phyloP scores from a whole-genome alignment of 2,797 vertebrate species.

The Hypotaenidia philippensis region DNA sequence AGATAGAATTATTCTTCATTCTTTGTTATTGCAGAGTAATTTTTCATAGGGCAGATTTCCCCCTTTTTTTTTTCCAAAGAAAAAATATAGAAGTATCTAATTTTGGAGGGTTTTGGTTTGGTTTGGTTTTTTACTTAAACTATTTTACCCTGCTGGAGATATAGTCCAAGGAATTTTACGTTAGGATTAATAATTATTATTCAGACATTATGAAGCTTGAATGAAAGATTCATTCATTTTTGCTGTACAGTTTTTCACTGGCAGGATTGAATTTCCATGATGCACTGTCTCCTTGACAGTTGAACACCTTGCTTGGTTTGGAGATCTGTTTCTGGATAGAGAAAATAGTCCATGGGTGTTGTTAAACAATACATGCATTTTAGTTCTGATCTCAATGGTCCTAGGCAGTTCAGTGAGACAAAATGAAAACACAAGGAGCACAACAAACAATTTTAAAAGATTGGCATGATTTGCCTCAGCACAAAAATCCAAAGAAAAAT shows the following conservation, averaged over 20 bases:
- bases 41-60: neutral
- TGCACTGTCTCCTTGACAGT: neutral
- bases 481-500: neutral
- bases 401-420: neutral
- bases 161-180: neutral
- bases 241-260: neutral
- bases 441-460: neutral
- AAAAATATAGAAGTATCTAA: neutral
- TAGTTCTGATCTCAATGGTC: neutral
- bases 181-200: neutral
- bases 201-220: neutral
- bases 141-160: neutral
- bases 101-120: neutral
- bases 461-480: neutral
- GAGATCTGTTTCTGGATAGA: neutral
- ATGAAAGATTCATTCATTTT: neutral
- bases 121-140: accelerated
- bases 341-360: neutral
- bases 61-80: neutral
- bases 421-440: neutral
- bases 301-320: neutral
- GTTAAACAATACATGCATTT: neutral
- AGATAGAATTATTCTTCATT: neutral
- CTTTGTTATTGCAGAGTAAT: neutral
- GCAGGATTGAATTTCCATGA: neutral